Evolutionary conservation across 2,797 vertebrate species (phyloP).

Genomic region (Alca torda): DNA sequence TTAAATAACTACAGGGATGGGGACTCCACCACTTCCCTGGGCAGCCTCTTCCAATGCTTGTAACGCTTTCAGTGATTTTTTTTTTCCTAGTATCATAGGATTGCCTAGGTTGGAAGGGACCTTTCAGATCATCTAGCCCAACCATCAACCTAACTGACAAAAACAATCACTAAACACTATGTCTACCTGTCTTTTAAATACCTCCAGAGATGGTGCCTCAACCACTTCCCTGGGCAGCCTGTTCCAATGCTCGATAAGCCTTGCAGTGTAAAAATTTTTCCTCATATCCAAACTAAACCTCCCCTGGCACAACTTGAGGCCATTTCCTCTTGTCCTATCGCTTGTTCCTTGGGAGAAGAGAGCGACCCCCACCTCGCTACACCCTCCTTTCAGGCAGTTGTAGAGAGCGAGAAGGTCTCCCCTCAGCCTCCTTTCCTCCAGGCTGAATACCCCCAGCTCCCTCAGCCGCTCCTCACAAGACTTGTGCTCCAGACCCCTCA

Average conservation of each 20-base stretch:
- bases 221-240: background rate
- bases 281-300: background rate
- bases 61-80: rapidly evolving
- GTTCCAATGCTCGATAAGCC: background rate
- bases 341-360: background rate
- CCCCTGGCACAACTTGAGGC: background rate
- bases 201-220: background rate
- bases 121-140: background rate
- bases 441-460: background rate
- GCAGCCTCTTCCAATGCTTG: background rate
- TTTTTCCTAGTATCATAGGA: background rate
- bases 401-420: background rate
- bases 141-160: background rate
- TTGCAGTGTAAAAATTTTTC: background rate
- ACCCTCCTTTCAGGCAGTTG: background rate
- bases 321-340: background rate
- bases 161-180: background rate
- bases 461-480: background rate
- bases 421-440: background rate
- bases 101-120: background rate
- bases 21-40: background rate
- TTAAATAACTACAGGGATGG: background rate
- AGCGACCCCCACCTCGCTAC: background rate
- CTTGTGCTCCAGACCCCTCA: background rate
- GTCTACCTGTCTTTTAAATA: background rate